Percentiles rank a stretch among this genome's conserved stretches.
Evolutionary conservation across 2,888 invertebrate species (phyloP).

Genomic region (Cantharis lateralis): DNA sequence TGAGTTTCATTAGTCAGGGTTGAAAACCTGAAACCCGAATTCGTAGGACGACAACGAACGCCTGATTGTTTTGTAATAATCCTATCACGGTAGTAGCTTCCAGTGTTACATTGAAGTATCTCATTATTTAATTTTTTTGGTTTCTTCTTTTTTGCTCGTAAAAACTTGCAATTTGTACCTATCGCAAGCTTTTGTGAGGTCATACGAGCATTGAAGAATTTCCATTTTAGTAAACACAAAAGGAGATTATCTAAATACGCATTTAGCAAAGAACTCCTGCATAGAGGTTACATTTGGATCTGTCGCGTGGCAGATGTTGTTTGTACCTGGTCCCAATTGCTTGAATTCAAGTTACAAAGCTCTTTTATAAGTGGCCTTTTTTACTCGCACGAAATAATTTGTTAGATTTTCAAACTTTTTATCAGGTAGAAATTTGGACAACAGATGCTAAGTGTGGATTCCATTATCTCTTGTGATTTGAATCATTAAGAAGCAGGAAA

Average conservation of each 20-base stretch:
- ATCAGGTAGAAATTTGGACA: constrained; percentile 22
- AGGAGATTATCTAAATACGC: neutral
- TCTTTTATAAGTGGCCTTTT: neutral
- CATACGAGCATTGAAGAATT: neutral
- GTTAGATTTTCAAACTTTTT: constrained; percentile 10
- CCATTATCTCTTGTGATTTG: constrained; percentile 25
- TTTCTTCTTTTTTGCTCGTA: neutral
- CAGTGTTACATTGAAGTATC: neutral
- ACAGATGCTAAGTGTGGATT: constrained; percentile 22
- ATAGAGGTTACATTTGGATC: constrained; percentile 9
- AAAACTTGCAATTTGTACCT: neutral
- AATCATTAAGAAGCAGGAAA: constrained; percentile 32
- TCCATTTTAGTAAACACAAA: neutral
- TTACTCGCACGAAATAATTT: constrained; percentile 11
- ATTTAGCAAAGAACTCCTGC: constrained; percentile 8
- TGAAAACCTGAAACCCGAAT: neutral
- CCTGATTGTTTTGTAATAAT: neutral
- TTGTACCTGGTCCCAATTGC: constrained; percentile 7
- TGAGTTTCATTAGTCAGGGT: neutral
- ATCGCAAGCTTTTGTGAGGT: neutral
- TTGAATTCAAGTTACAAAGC: constrained; percentile 6
- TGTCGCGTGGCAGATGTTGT: constrained; percentile 34
- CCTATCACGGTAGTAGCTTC: neutral
- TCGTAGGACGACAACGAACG: neutral
- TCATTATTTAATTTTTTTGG: neutral